Percentiles rank a stretch among this genome's conserved stretches.
These are phyloP conservation scores for Apogon talboti DNA, from an alignment of 2,797 vertebrate species.

Conservation along the genomic window DNA sequence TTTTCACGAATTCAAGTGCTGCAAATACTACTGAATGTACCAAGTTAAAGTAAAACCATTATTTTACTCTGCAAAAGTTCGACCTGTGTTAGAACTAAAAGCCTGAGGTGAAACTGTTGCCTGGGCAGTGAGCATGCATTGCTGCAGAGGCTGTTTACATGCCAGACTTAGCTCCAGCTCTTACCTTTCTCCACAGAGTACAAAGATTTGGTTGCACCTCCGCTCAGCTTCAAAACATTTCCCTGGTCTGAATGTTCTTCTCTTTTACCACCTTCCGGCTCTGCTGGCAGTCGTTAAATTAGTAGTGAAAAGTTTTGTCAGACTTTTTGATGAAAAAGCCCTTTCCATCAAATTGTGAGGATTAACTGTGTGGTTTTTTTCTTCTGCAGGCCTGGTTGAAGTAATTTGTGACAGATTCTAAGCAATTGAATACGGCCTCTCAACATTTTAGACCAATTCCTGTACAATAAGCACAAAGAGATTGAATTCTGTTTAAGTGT, in stretches of 20 bases:
- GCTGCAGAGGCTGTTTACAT: conserved; percentile 27
- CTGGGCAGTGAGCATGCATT: neutral
- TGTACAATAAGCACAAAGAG: too few relatives aligned
- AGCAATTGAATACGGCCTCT: too few relatives aligned
- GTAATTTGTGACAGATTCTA: too few relatives aligned
- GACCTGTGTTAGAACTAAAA: conserved; percentile 1
- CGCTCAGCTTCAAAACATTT: conserved; percentile 34
- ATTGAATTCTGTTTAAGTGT: too few relatives aligned
- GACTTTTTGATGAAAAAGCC: too few relatives aligned
- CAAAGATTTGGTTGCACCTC: conserved; percentile 16
- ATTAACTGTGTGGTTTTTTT: too few relatives aligned
- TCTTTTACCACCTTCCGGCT: conserved; percentile 1
- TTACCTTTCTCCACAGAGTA: conserved; percentile 13
- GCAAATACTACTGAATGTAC: too few relatives aligned
- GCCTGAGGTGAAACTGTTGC: conserved; percentile 20
- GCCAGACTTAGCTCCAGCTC: neutral
- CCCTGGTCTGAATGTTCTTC: neutral
- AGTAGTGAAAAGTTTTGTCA: conserved; percentile 3
- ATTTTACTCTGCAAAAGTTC: neutral
- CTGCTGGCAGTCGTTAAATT: neutral
- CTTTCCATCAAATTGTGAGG: too few relatives aligned
- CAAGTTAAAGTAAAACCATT: neutral
- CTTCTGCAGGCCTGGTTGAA: too few relatives aligned
- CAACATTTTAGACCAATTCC: too few relatives aligned
- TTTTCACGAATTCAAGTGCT: too few relatives aligned